phyloP scores from a whole-genome alignment of 2,797 vertebrate species.

The Kryptolebias ocellatus region DNA sequence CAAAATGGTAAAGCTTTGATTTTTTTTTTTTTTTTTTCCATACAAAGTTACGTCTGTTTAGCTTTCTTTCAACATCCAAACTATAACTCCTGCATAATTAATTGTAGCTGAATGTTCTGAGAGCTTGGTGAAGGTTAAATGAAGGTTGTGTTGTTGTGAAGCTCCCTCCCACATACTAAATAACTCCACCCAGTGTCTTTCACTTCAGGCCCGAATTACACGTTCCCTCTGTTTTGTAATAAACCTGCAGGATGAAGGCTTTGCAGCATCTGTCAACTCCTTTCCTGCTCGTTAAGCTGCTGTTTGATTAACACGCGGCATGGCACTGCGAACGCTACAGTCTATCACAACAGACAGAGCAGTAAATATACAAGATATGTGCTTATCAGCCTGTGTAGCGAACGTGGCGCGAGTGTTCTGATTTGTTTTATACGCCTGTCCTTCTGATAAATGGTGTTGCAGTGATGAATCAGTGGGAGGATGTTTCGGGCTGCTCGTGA shows the following conservation, averaged over 20 bases:
- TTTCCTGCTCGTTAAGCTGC: slow-evolving; percentile 17
- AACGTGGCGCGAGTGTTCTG: slow-evolving; percentile 20
- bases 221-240: slow-evolving; percentile 37
- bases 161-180: slow-evolving; percentile 26
- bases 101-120: slow-evolving; percentile 1
- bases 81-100: background rate
- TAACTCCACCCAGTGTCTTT: slow-evolving; percentile 24
- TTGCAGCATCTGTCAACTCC: slow-evolving; percentile 30
- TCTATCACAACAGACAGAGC: slow-evolving; percentile 37
- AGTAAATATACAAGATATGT: slow-evolving; percentile 32
- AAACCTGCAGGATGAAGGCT: slow-evolving; percentile 18
- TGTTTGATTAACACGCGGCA: slow-evolving; percentile 35
- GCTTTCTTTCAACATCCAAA: background rate
- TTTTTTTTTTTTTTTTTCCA: no score
- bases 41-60: background rate
- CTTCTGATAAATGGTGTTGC: slow-evolving; percentile 36
- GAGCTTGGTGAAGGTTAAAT: background rate
- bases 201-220: slow-evolving; percentile 28
- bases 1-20: no score
- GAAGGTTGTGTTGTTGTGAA: slow-evolving; percentile 2
- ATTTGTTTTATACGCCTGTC: slow-evolving; percentile 24
- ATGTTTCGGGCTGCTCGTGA: slow-evolving; percentile 9
- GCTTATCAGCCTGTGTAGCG: slow-evolving; percentile 38
- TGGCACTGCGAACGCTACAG: slow-evolving; percentile 12
- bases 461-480: slow-evolving; percentile 44